These are phyloP conservation scores for Equus przewalskii DNA, from an alignment of 2,113 vertebrate genomes.

Conservation along the genomic window DNA sequence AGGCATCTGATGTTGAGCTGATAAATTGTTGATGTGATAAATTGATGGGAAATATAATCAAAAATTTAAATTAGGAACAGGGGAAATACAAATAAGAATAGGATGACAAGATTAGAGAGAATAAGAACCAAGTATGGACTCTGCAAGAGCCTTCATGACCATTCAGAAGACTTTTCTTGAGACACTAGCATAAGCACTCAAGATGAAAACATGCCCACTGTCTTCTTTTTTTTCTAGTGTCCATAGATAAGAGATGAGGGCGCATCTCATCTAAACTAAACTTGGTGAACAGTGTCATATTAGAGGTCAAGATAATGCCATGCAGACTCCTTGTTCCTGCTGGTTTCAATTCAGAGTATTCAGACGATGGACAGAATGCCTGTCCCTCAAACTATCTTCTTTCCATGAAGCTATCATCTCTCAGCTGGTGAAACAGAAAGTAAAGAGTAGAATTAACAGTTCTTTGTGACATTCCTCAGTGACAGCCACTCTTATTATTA, in stretches of 20 bases:
- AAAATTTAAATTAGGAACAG: neutral
- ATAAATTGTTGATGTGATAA: neutral
- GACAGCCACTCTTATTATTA: neutral
- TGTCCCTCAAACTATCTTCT: neutral
- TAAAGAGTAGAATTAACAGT: neutral
- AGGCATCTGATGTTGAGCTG: neutral
- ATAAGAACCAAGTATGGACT: neutral
- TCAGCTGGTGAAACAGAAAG: neutral
- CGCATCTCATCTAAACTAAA: neutral
- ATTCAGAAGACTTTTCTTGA: neutral
- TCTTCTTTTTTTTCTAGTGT: too few relatives aligned
- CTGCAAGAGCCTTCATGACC: neutral
- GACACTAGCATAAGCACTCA: neutral
- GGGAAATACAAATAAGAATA: neutral
- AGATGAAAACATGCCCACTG: neutral
- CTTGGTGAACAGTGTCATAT: fast-evolving
- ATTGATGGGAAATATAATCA: neutral
- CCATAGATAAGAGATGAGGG: neutral
- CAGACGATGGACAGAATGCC: neutral
- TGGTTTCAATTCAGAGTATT: neutral
- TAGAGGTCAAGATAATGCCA: neutral
- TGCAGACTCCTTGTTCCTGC: neutral
- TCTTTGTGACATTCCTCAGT: neutral
- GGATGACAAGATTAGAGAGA: neutral
- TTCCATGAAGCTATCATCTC: neutral